Conservation (phyloP, 1,140 invertebrate genomes). For the Nasonia vitripennis region DNA sequence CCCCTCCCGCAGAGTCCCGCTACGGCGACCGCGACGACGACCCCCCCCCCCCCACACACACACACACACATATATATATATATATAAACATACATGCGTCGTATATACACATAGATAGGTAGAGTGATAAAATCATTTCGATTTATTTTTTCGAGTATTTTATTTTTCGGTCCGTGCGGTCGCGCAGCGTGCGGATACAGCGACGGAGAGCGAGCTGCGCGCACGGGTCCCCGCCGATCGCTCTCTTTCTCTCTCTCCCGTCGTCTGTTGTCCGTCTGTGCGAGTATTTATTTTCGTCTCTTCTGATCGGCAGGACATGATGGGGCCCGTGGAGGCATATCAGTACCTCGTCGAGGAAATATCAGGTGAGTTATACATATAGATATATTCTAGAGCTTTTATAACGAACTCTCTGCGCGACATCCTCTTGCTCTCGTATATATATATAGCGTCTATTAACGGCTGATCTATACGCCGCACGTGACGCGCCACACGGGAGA, state of each 20-base stretch:
- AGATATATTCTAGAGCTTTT: background rate
- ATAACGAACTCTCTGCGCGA: background rate
- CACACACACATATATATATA: background rate
- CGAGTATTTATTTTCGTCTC: slow-evolving; percentile 37
- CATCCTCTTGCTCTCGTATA: background rate
- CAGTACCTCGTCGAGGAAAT: slow-evolving; percentile 65
- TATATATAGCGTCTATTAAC: slow-evolving; percentile 13
- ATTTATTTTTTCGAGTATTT: background rate
- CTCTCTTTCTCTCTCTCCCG: background rate
- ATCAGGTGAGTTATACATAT: slow-evolving; percentile 60
- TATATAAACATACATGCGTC: too few species aligned
- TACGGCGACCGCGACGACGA: background rate
- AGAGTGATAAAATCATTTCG: background rate
- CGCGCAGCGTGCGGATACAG: background rate
- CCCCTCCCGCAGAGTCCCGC: background rate
- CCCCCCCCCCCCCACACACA: background rate
- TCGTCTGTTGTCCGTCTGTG: slow-evolving; percentile 6
- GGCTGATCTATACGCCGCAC: background rate
- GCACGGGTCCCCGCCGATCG: background rate
- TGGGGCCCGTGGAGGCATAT: slow-evolving; percentile 64
- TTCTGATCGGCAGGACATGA: slow-evolving; percentile 61
- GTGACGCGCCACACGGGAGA: background rate
- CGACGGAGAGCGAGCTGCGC: background rate
- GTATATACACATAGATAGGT: too few species aligned
- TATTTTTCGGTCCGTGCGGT: background rate